phyloP scores from a whole-genome alignment of 1,140 invertebrate species.

The Cyclina sinensis region DNA sequence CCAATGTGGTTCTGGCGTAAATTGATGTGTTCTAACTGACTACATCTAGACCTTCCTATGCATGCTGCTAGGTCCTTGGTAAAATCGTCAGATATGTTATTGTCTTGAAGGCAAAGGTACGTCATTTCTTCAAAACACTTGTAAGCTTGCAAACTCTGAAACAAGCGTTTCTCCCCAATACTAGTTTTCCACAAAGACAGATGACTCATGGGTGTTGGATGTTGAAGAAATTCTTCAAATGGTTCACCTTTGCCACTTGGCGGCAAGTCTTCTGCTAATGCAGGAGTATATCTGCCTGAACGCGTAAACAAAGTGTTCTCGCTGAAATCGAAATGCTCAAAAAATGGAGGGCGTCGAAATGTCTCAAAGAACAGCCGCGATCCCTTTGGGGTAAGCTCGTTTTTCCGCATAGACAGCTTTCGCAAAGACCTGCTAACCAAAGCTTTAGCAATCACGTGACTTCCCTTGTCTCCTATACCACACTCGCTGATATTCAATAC shows the following conservation, averaged over 20 bases:
- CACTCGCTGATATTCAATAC: constrained; percentile 13
- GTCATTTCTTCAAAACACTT: constrained; percentile 1
- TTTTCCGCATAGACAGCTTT: constrained; percentile 7
- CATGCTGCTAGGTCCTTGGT: not conserved
- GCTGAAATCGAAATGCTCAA: constrained; percentile 17
- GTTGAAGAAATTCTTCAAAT: not conserved
- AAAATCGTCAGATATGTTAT: not conserved
- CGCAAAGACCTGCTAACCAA: not conserved
- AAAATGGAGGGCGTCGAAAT: not conserved
- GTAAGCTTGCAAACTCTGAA: not conserved
- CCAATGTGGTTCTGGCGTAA: not conserved
- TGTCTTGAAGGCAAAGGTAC: constrained; percentile 10
- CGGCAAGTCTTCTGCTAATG: not conserved
- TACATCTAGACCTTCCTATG: not conserved
- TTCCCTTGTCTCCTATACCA: constrained; percentile 11
- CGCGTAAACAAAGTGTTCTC: not conserved
- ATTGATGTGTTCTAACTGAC: not conserved
- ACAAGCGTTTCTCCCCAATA: not conserved
- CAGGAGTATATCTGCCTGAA: not conserved
- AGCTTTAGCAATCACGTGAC: not conserved
- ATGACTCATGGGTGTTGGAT: not conserved
- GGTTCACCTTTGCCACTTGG: not conserved
- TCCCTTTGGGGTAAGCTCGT: not conserved
- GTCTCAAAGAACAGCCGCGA: not conserved
- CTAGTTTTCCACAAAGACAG: not conserved